Evolutionary conservation across 2,113 vertebrate genomes (phyloP).

Genomic region (Xyrauchen texanus): DNA sequence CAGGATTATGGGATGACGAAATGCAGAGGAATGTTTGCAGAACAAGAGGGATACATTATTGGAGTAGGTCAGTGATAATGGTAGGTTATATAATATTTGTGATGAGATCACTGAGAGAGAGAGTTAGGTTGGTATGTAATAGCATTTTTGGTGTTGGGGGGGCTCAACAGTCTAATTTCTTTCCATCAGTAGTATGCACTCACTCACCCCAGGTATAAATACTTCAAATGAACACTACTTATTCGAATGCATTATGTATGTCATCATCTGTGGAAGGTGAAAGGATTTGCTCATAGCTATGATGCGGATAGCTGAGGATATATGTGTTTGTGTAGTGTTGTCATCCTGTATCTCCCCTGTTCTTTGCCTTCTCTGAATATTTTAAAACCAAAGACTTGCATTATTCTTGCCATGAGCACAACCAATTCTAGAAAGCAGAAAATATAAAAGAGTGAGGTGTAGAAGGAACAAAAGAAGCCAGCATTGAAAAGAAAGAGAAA

Average conservation of each 20-base stretch:
- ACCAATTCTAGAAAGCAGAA: background rate
- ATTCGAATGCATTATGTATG: constrained; percentile 45
- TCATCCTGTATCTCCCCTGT: background rate
- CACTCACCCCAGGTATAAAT: constrained; percentile 49
- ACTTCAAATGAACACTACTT: constrained; percentile 32
- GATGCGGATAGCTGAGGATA: constrained; percentile 15
- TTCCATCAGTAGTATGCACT: constrained; percentile 45
- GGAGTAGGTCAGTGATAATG: background rate
- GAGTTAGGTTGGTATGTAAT: background rate
- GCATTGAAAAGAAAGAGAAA: background rate
- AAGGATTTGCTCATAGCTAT: constrained; percentile 27
- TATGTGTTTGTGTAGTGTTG: constrained; percentile 11
- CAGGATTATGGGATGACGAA: constrained; percentile 10
- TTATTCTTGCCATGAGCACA: background rate
- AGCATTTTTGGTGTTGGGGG: background rate
- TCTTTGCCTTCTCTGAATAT: background rate
- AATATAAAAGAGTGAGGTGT: background rate
- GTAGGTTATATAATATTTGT: constrained; percentile 2
- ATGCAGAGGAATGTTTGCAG: background rate
- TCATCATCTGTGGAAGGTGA: constrained; percentile 14
- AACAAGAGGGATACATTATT: background rate
- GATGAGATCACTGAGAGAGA: background rate
- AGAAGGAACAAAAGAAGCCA: background rate
- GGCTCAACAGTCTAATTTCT: background rate
- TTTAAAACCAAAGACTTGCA: background rate